These are phyloP conservation scores for Sesia apiformis DNA, from an alignment of 2,888 invertebrate genomes.

Conservation along the genomic window DNA sequence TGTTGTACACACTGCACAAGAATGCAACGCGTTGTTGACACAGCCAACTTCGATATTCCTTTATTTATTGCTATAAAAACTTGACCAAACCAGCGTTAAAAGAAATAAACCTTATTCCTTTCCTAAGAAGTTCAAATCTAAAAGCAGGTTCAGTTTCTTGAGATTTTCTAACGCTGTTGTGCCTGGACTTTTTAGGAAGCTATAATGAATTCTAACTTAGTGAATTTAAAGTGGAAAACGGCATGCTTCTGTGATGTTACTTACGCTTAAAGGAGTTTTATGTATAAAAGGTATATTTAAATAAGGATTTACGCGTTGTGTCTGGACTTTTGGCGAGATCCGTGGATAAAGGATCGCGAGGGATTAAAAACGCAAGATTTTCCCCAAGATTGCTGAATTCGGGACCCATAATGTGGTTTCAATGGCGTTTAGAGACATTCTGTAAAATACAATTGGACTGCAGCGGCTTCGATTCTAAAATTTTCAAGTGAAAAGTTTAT, in stretches of 20 bases:
- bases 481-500: too few species aligned
- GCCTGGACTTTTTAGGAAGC: background rate
- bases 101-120: slow-evolving; percentile 21
- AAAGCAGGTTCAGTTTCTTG: too few species aligned
- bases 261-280: slow-evolving; percentile 23
- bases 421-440: slow-evolving; percentile 19
- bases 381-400: slow-evolving; percentile 36
- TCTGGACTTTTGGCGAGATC: slow-evolving; percentile 71
- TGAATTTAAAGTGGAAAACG: slow-evolving; percentile 20
- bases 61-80: slow-evolving; percentile 74
- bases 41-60: slow-evolving; percentile 73
- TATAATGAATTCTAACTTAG: slow-evolving; percentile 21
- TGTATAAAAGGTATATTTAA: slow-evolving; percentile 58
- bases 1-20: slow-evolving; percentile 61
- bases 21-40: slow-evolving; percentile 74
- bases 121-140: slow-evolving; percentile 4
- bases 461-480: too few species aligned
- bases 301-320: slow-evolving; percentile 72
- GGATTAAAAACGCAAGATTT: slow-evolving; percentile 50
- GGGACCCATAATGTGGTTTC: slow-evolving; percentile 19
- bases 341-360: slow-evolving; percentile 57
- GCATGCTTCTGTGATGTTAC: slow-evolving; percentile 9
- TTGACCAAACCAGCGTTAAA: slow-evolving; percentile 10
- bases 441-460: background rate
- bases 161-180: too few species aligned